phyloP scores from a whole-genome alignment of 2,113 vertebrate genomes.

The Agapornis roseicollis region DNA sequence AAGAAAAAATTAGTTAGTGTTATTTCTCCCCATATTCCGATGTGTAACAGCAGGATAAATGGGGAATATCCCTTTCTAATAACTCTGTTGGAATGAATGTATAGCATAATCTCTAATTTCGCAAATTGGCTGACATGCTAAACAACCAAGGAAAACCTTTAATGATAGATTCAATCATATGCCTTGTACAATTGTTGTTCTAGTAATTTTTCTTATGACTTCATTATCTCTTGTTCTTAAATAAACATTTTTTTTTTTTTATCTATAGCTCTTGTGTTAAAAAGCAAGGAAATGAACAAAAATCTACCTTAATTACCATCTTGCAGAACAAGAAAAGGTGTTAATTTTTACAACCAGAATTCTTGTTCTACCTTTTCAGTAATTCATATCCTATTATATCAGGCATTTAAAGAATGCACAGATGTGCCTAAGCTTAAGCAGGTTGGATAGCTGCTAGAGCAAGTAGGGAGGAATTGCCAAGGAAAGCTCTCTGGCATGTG shows the following conservation, averaged over 20 bases:
- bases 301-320: not conserved
- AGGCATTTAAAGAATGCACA: not conserved
- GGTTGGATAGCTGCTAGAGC: not conserved
- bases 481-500: not conserved
- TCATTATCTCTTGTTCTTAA: not conserved
- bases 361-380: not conserved
- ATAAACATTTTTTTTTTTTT: not conserved
- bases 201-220: not conserved
- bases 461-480: not conserved
- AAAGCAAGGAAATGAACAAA: not conserved
- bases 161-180: rapidly evolving
- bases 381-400: not conserved
- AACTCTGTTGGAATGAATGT: not conserved
- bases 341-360: not conserved
- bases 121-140: not conserved
- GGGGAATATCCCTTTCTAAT: not conserved
- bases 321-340: not conserved
- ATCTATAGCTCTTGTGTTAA: not conserved
- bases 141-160: not conserved
- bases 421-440: not conserved
- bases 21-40: not conserved
- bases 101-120: not conserved
- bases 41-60: not conserved
- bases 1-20: not conserved
- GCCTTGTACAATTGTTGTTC: not conserved